phyloP scores from a whole-genome alignment of 1,140 invertebrate genomes.

The Macrobrachium nipponense region DNA sequence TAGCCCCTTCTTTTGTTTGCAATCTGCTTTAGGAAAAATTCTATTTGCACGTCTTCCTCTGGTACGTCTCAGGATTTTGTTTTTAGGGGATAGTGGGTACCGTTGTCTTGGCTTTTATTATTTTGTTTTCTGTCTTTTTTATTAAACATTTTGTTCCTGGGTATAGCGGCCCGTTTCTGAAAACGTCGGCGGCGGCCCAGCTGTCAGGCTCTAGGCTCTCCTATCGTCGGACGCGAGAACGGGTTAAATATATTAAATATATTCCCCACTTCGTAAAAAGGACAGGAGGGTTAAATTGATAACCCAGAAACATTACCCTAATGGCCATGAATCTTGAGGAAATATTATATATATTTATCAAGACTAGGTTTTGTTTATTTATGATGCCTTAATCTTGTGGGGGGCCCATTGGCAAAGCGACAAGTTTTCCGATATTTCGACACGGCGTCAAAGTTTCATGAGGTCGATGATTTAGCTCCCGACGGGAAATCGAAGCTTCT shows the following conservation, averaged over 20 bases:
- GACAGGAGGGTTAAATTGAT: no score
- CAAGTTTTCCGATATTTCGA: neutral
- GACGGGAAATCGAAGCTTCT: constrained; percentile 55
- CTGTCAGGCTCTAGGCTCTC: neutral
- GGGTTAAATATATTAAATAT: no score
- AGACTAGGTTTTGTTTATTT: no score
- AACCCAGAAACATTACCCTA: no score
- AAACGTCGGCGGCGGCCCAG: neutral
- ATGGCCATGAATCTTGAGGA: no score
- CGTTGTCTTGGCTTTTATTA: neutral
- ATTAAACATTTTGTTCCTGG: neutral
- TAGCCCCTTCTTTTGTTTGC: constrained; percentile 3
- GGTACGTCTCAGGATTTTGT: constrained; percentile 45
- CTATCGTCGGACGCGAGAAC: neutral
- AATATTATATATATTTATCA: no score
- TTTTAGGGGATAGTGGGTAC: neutral
- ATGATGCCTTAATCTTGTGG: no score
- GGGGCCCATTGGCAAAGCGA: no score
- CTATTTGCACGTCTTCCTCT: constrained; percentile 20
- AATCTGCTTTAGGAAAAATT: neutral
- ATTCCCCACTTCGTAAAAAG: no score
- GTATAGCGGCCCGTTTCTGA: neutral
- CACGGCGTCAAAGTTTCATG: constrained; percentile 46
- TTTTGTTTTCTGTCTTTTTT: neutral
- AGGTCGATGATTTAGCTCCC: constrained; percentile 43